A percentile compares a stretch with the other conserved stretches of the same genome.
Evolutionary conservation across 1,140 invertebrate species (phyloP).

Genomic region (Leptinotarsa texana): DNA sequence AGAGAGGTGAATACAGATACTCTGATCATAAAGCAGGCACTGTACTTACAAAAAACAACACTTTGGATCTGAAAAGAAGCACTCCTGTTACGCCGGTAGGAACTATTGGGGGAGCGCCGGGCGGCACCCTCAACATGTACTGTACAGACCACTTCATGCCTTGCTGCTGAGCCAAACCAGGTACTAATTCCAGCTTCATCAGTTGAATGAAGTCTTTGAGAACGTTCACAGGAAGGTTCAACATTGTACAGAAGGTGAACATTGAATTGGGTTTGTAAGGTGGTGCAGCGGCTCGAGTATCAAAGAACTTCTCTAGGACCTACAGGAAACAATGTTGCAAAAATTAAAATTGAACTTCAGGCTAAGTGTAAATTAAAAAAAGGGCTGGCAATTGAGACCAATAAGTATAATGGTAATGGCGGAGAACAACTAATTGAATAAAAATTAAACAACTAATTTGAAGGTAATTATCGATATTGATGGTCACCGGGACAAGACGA

Average conservation of each 20-base stretch:
- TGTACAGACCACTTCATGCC: slow-evolving; percentile 79
- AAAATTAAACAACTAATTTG: too few species aligned
- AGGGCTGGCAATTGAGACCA: too few species aligned
- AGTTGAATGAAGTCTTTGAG: slow-evolving; percentile 91
- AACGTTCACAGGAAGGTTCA: slow-evolving; percentile 81
- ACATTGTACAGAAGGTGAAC: slow-evolving; percentile 78
- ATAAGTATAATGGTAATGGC: not conserved
- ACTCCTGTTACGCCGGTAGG: slow-evolving; percentile 84
- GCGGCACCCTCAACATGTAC: slow-evolving; percentile 88
- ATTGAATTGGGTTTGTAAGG: slow-evolving; percentile 89
- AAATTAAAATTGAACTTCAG: not conserved
- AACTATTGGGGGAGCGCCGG: slow-evolving; percentile 80
- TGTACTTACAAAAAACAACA: slow-evolving; percentile 83
- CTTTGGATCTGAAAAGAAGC: slow-evolving; percentile 80
- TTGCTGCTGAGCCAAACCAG: slow-evolving; percentile 68
- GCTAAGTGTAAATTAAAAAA: too few species aligned
- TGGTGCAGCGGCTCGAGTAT: slow-evolving; percentile 79
- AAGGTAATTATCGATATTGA: too few species aligned
- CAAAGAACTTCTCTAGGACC: slow-evolving; percentile 91
- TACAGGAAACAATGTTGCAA: slow-evolving; percentile 51
- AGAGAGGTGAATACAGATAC: slow-evolving; percentile 4
- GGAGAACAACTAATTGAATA: too few species aligned
- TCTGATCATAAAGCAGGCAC: not conserved
- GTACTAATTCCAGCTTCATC: slow-evolving; percentile 79
- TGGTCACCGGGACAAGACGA: too few species aligned